Evolutionary conservation across 2,888 invertebrate species (phyloP).

Genomic region (Tholera decimalis): DNA sequence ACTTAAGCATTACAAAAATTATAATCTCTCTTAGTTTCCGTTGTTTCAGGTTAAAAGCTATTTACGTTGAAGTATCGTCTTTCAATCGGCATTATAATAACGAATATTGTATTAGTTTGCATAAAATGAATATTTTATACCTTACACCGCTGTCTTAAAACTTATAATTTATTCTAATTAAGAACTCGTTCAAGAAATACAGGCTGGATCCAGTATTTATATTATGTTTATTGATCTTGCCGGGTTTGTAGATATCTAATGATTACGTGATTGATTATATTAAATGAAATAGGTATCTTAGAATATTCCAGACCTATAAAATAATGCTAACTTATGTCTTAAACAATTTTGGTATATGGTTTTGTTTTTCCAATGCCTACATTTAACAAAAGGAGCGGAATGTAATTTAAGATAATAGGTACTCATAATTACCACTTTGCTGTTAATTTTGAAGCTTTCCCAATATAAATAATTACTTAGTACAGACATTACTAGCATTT

Average conservation of each 20-base stretch:
- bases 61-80: not conserved
- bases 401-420: too few species aligned
- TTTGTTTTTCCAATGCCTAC: too few species aligned
- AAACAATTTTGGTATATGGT: too few species aligned
- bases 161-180: slow-evolving; percentile 45
- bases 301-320: not conserved
- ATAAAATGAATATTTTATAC: slow-evolving; percentile 36
- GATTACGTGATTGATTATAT: not conserved
- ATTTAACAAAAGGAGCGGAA: too few species aligned
- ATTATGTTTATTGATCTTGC: slow-evolving; percentile 4
- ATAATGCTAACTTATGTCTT: too few species aligned
- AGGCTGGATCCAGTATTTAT: slow-evolving; percentile 12
- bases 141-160: slow-evolving; percentile 11
- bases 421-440: too few species aligned
- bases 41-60: not conserved
- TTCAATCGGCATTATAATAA: not conserved
- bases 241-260: not conserved
- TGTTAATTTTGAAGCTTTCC: too few species aligned
- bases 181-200: slow-evolving; percentile 23
- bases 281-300: not conserved
- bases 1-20: not conserved
- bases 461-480: too few species aligned
- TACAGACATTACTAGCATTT: too few species aligned
- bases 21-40: not conserved
- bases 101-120: slow-evolving; percentile 8